Percentiles rank a stretch among this genome's conserved stretches.
These are phyloP conservation scores for Limonius californicus DNA, from an alignment of 1,140 invertebrate genomes.

Conservation along the genomic window DNA sequence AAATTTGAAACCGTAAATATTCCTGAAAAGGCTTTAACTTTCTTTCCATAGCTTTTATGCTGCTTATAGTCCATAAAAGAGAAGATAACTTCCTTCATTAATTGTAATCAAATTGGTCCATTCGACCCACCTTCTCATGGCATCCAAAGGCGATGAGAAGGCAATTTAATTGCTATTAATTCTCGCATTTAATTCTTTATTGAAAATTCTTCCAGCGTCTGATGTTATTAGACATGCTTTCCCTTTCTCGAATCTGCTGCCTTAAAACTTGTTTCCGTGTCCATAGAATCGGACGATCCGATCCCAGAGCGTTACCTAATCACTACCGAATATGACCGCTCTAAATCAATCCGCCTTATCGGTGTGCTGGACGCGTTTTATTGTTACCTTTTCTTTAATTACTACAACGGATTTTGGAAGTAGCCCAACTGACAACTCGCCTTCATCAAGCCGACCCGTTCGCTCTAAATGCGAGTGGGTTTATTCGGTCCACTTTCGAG, in stretches of 20 bases:
- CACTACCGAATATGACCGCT: conserved; percentile 34
- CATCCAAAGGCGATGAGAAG: too few species aligned
- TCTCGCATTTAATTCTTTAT: too few species aligned
- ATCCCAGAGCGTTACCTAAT: conserved; percentile 31
- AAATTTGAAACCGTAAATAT: too few species aligned
- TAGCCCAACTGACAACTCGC: background rate
- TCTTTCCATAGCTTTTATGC: too few species aligned
- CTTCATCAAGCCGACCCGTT: background rate
- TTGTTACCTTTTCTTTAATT: conserved; percentile 40
- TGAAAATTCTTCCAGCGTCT: too few species aligned
- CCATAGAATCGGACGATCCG: background rate
- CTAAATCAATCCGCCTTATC: conserved; percentile 39
- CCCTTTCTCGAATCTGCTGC: background rate
- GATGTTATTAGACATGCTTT: background rate
- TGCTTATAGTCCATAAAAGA: too few species aligned
- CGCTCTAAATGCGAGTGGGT: background rate
- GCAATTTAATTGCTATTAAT: too few species aligned
- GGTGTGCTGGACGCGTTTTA: conserved; percentile 32
- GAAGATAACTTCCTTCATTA: too few species aligned
- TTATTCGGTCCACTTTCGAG: conserved; percentile 20
- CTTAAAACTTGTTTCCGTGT: conserved; percentile 10
- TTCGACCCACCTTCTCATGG: too few species aligned
- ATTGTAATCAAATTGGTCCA: too few species aligned
- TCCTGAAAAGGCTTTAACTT: too few species aligned
- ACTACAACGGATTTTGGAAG: conserved; percentile 27